Conservation (phyloP, 2,113 vertebrate genomes). For the Chlorodrepanis virens region DNA sequence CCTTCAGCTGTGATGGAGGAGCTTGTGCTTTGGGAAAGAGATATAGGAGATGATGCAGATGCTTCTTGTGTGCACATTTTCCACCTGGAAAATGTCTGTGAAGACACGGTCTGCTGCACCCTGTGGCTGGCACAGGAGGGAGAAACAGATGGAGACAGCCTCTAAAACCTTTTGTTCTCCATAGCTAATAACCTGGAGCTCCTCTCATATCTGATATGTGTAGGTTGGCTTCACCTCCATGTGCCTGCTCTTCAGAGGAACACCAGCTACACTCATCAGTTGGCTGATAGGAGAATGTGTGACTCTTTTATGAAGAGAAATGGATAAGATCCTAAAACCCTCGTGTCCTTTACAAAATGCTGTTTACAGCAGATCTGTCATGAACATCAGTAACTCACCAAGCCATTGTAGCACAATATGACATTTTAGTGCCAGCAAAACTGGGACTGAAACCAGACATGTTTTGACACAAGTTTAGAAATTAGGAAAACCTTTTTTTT, state of each 20-base stretch:
- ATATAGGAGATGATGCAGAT: neutral
- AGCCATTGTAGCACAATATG: neutral
- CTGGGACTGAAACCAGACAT: neutral
- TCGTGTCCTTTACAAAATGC: constrained; percentile 31
- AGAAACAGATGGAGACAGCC: constrained; percentile 46
- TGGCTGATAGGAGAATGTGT: neutral
- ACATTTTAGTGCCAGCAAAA: neutral
- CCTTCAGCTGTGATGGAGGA: constrained; percentile 10
- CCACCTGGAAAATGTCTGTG: constrained; percentile 56
- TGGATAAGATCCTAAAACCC: neutral
- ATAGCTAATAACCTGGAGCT: constrained; percentile 58
- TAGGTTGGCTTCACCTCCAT: constrained; percentile 4
- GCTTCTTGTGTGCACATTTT: neutral
- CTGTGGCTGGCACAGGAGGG: constrained; percentile 53
- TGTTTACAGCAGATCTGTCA: constrained; percentile 53
- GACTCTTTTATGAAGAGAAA: neutral
- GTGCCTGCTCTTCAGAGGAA: constrained; percentile 8
- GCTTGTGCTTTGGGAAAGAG: neutral
- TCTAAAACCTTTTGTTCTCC: constrained; percentile 62
- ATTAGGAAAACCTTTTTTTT: neutral
- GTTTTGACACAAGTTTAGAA: neutral
- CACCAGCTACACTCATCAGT: neutral
- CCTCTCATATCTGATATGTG: neutral
- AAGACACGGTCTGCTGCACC: constrained; percentile 45
- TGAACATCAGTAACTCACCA: constrained; percentile 36